These are phyloP conservation scores for Poeciliopsis infans DNA, from an alignment of 2,797 vertebrate genomes.

Conservation along the genomic window DNA sequence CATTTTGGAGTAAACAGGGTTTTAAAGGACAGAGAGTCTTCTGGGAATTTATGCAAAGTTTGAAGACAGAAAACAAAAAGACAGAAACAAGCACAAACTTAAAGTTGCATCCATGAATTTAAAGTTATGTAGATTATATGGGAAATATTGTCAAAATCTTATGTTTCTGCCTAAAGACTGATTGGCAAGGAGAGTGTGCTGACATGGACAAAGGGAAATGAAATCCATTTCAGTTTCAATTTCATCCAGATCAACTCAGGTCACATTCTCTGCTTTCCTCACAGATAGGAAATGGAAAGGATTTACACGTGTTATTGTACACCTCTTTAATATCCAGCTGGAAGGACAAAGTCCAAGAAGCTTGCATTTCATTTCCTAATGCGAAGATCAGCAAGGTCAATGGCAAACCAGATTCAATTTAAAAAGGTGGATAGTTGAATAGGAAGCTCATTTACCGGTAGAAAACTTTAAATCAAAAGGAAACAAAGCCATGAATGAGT, in stretches of 20 bases:
- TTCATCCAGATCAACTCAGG: not conserved
- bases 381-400: not conserved
- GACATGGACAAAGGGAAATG: not conserved
- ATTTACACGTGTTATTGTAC: slow-evolving; percentile 7
- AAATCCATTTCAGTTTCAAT: slow-evolving; percentile 6
- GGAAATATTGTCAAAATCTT: not conserved
- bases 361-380: slow-evolving; percentile 6
- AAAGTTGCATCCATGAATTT: not conserved
- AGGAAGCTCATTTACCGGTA: not conserved
- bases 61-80: not conserved
- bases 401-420: slow-evolving; percentile 1
- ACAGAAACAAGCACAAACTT: not conserved
- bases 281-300: not conserved
- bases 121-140: not conserved
- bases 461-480: slow-evolving; percentile 1
- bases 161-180: not conserved
- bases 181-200: not conserved
- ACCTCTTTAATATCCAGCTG: not conserved
- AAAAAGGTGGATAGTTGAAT: slow-evolving; percentile 18
- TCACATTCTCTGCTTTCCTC: slow-evolving; percentile 7
- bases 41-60: not conserved
- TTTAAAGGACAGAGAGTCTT: not conserved
- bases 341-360: not conserved
- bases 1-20: not conserved
- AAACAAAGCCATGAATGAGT: too few species aligned